Evolutionary conservation across 2,797 vertebrate species (phyloP).

Genomic region (Thripadectes ignobilis): DNA sequence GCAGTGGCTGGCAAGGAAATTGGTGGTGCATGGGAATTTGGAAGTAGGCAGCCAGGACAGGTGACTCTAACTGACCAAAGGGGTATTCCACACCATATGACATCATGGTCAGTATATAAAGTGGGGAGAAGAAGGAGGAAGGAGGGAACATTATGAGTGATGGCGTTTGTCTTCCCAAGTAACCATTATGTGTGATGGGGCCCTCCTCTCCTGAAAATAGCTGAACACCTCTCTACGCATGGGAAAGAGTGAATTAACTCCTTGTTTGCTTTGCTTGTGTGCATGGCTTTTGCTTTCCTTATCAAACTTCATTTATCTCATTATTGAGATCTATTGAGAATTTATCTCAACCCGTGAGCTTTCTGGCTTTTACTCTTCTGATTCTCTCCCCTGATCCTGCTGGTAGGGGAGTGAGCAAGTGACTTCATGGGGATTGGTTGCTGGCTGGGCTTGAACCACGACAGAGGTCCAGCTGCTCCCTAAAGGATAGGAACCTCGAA

Average conservation of each 20-base stretch:
- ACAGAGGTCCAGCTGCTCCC: background rate
- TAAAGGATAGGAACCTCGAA: background rate
- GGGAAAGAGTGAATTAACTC: background rate
- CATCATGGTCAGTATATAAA: background rate
- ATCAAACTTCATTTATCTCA: background rate
- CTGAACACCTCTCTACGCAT: background rate
- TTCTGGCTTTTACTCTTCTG: background rate
- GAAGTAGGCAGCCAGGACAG: background rate
- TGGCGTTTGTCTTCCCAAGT: background rate
- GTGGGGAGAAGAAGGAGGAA: background rate
- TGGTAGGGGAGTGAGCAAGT: background rate
- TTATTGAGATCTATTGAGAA: background rate
- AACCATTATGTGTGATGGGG: accelerated
- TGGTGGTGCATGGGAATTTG: background rate
- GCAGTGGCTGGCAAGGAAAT: background rate
- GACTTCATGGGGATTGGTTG: background rate
- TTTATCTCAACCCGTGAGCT: background rate
- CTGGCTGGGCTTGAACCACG: background rate
- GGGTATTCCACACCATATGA: background rate
- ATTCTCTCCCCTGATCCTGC: background rate
- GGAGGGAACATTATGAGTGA: background rate
- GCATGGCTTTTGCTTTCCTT: background rate
- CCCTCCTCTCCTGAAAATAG: background rate
- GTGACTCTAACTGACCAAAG: background rate
- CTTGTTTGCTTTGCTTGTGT: background rate